Conservation (phyloP, 2,113 vertebrate genomes). For the Atractosteus spatula region DNA sequence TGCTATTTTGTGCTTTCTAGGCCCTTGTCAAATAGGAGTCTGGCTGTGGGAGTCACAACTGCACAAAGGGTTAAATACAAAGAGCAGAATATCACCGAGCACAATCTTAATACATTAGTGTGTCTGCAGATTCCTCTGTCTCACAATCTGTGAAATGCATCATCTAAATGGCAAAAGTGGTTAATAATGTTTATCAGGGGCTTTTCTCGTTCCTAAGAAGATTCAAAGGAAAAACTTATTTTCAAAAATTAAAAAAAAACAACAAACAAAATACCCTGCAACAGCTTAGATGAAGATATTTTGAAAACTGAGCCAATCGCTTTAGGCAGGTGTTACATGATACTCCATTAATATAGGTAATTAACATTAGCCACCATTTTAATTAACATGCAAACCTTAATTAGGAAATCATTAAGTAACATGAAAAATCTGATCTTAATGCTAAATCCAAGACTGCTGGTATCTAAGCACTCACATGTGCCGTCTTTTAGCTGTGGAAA, state of each 20-base stretch:
- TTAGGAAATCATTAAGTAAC: constrained; percentile 93
- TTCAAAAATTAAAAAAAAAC: constrained; percentile 19
- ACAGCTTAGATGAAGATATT: constrained; percentile 90
- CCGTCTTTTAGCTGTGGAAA: constrained; percentile 26
- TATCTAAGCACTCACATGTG: constrained; percentile 23
- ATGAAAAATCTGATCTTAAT: constrained; percentile 89
- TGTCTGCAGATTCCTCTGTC: constrained; percentile 11
- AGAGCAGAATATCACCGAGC: too few relatives aligned
- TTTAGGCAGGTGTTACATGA: constrained; percentile 92
- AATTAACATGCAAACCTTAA: constrained; percentile 97
- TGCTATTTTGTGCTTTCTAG: too few relatives aligned
- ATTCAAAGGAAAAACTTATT: too few relatives aligned
- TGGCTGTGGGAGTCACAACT: too few relatives aligned
- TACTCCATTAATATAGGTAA: constrained; percentile 97
- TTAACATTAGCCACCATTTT: constrained; percentile 96
- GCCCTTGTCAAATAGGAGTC: too few relatives aligned
- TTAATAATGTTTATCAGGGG: constrained; percentile 30
- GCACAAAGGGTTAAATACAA: too few relatives aligned
- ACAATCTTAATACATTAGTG: too few relatives aligned
- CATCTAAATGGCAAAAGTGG: constrained; percentile 21
- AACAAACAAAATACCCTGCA: constrained; percentile 25
- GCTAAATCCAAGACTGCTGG: constrained; percentile 40
- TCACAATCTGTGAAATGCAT: constrained; percentile 27
- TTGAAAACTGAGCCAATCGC: constrained; percentile 89
- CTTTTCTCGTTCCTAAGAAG: background rate